phyloP scores from a whole-genome alignment of 2,113 vertebrate species.

The Mastomys natalensis region DNA sequence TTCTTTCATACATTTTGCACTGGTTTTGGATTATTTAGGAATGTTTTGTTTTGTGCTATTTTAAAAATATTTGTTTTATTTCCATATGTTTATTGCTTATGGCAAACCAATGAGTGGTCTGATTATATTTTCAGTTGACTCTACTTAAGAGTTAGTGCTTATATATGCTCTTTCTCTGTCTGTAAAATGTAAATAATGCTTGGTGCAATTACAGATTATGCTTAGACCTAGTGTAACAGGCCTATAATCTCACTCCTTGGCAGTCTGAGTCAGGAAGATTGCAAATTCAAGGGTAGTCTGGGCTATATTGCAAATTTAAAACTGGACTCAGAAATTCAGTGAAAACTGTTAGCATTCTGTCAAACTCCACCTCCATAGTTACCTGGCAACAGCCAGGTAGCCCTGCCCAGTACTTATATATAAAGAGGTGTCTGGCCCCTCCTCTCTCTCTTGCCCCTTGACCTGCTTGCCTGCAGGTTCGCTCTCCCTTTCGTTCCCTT shows the following conservation, averaged over 20 bases:
- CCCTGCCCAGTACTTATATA: too few species aligned
- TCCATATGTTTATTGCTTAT: not conserved
- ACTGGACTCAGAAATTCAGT: not conserved
- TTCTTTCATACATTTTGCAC: not conserved
- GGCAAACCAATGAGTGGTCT: not conserved
- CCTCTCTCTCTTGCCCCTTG: too few species aligned
- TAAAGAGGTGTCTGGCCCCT: too few species aligned
- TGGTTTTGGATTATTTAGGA: not conserved
- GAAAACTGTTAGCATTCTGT: too few species aligned
- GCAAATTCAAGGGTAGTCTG: not conserved
- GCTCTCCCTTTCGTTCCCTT: too few species aligned
- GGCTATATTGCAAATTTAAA: not conserved
- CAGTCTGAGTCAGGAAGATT: not conserved
- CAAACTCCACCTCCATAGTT: too few species aligned
- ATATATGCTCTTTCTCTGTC: not conserved
- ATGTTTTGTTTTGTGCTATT: not conserved
- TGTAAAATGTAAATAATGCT: conserved; percentile 22
- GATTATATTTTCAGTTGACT: not conserved
- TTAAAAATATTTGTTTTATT: not conserved
- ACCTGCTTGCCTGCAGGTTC: too few species aligned
- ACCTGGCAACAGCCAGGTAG: too few species aligned
- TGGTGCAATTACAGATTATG: not conserved
- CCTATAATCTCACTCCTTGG: not conserved
- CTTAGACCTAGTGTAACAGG: not conserved
- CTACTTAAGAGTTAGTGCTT: not conserved